Percentiles rank a stretch among this genome's conserved stretches.
Evolutionary conservation across 2,797 vertebrate genomes (phyloP).

Genomic region (Potorous gilbertii): DNA sequence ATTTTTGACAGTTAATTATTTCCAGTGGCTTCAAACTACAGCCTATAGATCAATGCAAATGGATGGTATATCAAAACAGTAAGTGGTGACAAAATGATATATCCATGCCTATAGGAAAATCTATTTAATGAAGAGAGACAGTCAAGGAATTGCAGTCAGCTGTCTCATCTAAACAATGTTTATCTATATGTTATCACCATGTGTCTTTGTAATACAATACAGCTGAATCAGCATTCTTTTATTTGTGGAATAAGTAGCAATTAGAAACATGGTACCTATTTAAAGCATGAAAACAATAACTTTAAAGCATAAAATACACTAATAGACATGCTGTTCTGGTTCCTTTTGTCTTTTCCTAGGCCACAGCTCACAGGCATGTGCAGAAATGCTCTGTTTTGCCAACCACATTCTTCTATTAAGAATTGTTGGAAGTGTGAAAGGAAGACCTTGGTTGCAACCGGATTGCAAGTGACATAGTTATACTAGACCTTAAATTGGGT

Average conservation of each 20-base stretch:
- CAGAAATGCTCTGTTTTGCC: constrained; percentile 6
- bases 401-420: background rate
- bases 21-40: background rate
- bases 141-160: background rate
- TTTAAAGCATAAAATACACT: background rate
- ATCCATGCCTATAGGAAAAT: background rate
- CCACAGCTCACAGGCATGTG: background rate
- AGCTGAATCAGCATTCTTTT: background rate
- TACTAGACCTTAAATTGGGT: too few relatives aligned
- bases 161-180: background rate
- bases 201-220: background rate
- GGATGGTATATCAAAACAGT: background rate
- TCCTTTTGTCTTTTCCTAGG: constrained; percentile 8
- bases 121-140: background rate
- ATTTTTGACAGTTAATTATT: background rate
- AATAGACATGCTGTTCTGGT: background rate
- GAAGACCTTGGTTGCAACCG: background rate
- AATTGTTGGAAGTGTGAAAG: background rate
- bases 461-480: background rate
- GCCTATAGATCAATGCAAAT: background rate
- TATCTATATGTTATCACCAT: background rate
- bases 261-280: background rate
- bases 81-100: background rate
- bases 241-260: constrained; percentile 7
- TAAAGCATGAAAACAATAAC: background rate